phyloP scores from a whole-genome alignment of 2,888 invertebrate genomes.

The Pammene fasciana region DNA sequence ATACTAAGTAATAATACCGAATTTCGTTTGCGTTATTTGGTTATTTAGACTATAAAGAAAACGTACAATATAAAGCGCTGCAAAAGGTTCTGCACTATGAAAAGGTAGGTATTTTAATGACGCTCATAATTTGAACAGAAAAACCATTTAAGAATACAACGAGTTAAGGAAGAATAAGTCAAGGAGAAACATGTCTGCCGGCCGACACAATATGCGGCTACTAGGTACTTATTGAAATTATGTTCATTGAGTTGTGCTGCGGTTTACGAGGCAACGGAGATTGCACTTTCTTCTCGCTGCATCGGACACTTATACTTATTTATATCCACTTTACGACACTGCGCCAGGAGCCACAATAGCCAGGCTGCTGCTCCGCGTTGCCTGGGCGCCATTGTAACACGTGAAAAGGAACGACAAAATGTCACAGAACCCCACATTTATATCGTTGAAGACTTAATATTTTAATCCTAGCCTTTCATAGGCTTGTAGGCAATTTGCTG shows the following conservation, averaged over 20 bases:
- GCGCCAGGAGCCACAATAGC: slow-evolving; percentile 44
- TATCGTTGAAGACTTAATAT: slow-evolving; percentile 65
- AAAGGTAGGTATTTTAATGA: neutral
- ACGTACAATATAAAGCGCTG: too few relatives aligned
- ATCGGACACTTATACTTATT: slow-evolving; percentile 77
- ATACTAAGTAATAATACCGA: too few relatives aligned
- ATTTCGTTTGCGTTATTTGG: too few relatives aligned
- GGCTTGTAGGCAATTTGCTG: slow-evolving; percentile 24
- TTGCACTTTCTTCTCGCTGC: slow-evolving; percentile 63
- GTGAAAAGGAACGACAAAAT: slow-evolving; percentile 63
- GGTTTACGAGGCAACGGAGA: slow-evolving; percentile 66
- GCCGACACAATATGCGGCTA: slow-evolving; percentile 28
- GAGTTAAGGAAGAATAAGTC: neutral
- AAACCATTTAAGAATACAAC: neutral
- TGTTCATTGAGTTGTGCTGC: slow-evolving; percentile 71
- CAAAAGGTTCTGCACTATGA: too few relatives aligned
- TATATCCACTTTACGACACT: slow-evolving; percentile 49
- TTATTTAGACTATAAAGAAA: too few relatives aligned
- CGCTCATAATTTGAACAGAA: neutral
- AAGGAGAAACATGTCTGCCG: slow-evolving; percentile 12
- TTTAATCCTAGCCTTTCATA: slow-evolving; percentile 43
- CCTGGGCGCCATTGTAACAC: slow-evolving; percentile 23
- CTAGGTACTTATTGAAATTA: slow-evolving; percentile 41
- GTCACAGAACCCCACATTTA: slow-evolving; percentile 56
- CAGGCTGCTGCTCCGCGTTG: slow-evolving; percentile 22